phyloP scores from a whole-genome alignment of 2,113 vertebrate genomes.

The Pseudonaja textilis region DNA sequence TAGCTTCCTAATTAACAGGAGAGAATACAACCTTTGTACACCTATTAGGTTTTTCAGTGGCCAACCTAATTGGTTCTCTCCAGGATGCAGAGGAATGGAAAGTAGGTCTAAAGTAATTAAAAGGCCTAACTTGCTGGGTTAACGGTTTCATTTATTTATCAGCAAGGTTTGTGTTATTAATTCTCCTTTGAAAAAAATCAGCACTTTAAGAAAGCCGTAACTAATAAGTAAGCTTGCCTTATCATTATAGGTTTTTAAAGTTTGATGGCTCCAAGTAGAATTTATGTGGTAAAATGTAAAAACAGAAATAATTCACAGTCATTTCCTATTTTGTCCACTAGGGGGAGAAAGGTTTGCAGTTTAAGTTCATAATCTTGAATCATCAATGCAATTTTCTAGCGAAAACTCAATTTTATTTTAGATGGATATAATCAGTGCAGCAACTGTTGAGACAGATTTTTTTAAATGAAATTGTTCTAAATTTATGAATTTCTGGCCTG shows the following conservation, averaged over 20 bases:
- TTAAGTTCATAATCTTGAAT: fast-evolving
- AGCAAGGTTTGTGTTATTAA: background rate
- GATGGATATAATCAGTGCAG: background rate
- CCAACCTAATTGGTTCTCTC: background rate
- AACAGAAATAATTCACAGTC: background rate
- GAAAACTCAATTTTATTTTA: background rate
- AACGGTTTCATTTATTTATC: background rate
- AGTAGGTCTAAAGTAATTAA: background rate
- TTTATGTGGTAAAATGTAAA: background rate
- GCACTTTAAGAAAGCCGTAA: background rate
- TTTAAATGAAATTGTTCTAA: background rate
- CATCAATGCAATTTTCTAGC: background rate
- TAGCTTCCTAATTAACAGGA: background rate
- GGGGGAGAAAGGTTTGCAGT: constrained; percentile 5
- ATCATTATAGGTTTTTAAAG: background rate
- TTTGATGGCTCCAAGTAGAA: background rate
- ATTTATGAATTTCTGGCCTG: background rate
- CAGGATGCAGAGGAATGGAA: background rate
- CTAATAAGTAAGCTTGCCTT: background rate
- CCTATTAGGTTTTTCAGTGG: background rate
- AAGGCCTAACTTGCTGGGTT: background rate
- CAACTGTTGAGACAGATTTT: background rate
- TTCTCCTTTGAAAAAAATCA: background rate
- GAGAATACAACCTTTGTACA: background rate
- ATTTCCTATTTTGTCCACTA: constrained; percentile 1